Percentiles rank a stretch among this genome's conserved stretches.
Evolutionary conservation across 2,113 vertebrate species (phyloP).

Genomic region (Semnornis frantzii): DNA sequence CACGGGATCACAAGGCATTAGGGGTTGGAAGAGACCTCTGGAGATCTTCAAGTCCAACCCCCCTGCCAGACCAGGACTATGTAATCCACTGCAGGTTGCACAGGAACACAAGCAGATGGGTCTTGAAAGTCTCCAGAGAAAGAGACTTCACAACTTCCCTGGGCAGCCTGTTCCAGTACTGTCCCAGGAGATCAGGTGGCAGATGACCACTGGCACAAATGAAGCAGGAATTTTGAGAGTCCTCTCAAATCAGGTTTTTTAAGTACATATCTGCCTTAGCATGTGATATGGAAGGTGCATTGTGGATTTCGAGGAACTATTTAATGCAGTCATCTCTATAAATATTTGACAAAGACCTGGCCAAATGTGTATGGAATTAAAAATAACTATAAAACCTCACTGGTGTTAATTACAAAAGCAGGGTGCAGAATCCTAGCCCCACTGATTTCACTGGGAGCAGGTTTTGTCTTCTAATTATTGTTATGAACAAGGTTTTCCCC

Average conservation of each 20-base stretch:
- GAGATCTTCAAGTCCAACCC: too few species aligned
- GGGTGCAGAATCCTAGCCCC: too few species aligned
- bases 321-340: conserved; percentile 2
- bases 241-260: neutral
- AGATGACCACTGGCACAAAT: fast-evolving
- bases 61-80: too few species aligned
- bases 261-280: neutral
- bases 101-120: too few species aligned
- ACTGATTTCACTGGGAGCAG: neutral
- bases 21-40: too few species aligned
- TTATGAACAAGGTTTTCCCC: neutral
- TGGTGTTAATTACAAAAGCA: too few species aligned
- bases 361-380: neutral
- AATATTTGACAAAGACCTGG: neutral
- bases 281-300: neutral
- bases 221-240: neutral
- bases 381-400: neutral
- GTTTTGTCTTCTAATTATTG: neutral
- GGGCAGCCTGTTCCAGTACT: too few species aligned
- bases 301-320: neutral
- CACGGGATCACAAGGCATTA: too few species aligned
- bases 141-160: too few species aligned
- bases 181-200: neutral
- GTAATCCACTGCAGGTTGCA: too few species aligned
- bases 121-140: too few species aligned